Evolutionary conservation across 2,888 invertebrate species (phyloP), one percentile per base, ranked within the genome.

Genomic region (Alloscopus bannaensis): DNA sequence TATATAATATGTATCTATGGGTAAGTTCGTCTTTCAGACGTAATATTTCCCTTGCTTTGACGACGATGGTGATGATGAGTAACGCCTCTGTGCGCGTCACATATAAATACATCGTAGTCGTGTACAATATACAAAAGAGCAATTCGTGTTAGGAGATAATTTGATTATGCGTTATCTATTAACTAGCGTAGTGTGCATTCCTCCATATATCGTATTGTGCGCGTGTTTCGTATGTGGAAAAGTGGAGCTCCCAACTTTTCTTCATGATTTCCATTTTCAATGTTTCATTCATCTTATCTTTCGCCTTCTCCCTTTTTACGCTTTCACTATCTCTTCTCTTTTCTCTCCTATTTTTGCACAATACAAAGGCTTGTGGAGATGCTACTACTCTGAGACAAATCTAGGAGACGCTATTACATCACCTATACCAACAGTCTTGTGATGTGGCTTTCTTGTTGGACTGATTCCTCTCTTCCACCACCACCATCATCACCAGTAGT

Each of bases 231-330:
- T 20, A 8, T 13, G 50, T 18, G 20, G 36, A 36, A 13, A 36
- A 36, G 13, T 13, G 36, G 24, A 47, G 47, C 13, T 28, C 28
- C 47, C 65, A 65, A 65, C 47, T 47, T 52, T n/a, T 65, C 29
- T 40, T 31, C 57, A 62, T 50, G 40, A 62, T 72, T 64, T 26
- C 64, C 42, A 62, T 62, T 62, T 64, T 31, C 52, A 18, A 73
- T 73, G 64, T 65, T 73, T 73, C 73, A 65, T 65, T 73, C 65
- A 57, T 73, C n/a, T 57, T 4, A 6, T 42, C 50, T 31, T 50
- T 45, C 42, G 11, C 6, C 20, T 16, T 1, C 45, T 36, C 28
- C 22, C 36, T 31, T 20, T 20, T 3, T 60, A 8, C 36, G 24
- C 36, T 18, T n/a, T 8, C 18, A 24, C 40, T 57, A n/a, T 55